Base-by-base conservation (phyloP, 23 tunicate genomes). In the Botrylloides violaceus region DNA sequence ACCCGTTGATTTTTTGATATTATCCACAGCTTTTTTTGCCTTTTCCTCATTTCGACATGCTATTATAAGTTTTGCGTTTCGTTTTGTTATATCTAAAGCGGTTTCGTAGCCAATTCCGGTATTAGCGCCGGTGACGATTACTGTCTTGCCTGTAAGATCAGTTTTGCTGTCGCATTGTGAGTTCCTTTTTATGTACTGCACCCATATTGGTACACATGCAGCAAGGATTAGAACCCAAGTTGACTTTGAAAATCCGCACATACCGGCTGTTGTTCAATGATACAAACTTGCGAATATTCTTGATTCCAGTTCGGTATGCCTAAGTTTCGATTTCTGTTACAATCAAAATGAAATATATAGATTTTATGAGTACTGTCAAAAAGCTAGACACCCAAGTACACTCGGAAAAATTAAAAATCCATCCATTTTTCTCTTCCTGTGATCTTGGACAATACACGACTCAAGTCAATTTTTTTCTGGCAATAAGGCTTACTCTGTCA, bases 1-100 rank as follows among this genome's bases (percentile, higher is more conserved):
- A 15, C 65, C 65, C 19, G 22, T 60, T 1, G 29, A 25, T 20
- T 0, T 23, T 23, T 60, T 60, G n/a, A 60, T 60, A 15, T 23
- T 18, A 25, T 60, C 65, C 0, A 60, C 29, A 18, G 30, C 65
- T 20, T 60, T 60, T 23, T 25, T 60, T 24, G 1, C 65, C n/a
- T 60, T 60, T 28, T 60, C 65, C 30, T 20, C 24, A 60, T 60
- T 60, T 28, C 65, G 19, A 28, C 65, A 60, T 12, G 65, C 65
- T 1, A 60, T 60, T 0, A 60, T 60, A 20, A 60, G 0, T 28
- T 28, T 60, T 60, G 26, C 65, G 15, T 60, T 60, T 60, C 27
- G 65, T 1, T 60, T 60, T 1, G 65, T 15, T 0, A 60, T 20
- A 20, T n/a, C 65, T 18, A 60, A 23, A 60, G 65, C 65, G 23